Evolutionary conservation across 2,797 vertebrate species (phyloP).

Genomic region (Gambusia yucatana): DNA sequence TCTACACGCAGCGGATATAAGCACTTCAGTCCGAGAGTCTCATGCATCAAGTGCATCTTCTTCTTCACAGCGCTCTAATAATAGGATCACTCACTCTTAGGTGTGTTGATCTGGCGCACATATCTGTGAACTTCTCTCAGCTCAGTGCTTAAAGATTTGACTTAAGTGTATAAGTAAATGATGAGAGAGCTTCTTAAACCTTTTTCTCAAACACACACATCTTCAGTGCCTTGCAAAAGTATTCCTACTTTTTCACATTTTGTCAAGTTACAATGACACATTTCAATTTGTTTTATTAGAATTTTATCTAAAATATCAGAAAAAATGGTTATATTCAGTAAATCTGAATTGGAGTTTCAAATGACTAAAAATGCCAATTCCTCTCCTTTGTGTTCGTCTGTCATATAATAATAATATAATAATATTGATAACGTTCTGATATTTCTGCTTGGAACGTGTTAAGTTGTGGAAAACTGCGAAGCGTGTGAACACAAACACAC

Average conservation of each 20-base stretch:
- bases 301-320: not conserved
- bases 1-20: not conserved
- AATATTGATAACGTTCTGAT: not conserved
- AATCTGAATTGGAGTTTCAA: not conserved
- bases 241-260: not conserved
- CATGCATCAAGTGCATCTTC: constrained; percentile 7
- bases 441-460: not conserved
- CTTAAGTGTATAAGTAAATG: not conserved
- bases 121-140: not conserved
- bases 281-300: not conserved
- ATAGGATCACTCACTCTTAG: not conserved
- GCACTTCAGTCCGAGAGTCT: constrained; percentile 6
- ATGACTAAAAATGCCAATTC: not conserved
- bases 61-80: constrained; percentile 19
- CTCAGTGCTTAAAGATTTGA: not conserved
- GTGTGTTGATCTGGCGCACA: not conserved
- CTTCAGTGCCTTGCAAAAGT: constrained; percentile 5
- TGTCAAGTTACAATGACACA: not conserved
- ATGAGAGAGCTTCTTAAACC: not conserved
- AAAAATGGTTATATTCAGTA: not conserved
- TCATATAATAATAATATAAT: not conserved
- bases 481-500: constrained; percentile 3
- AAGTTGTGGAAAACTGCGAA: not conserved
- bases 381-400: not conserved
- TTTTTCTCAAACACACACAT: not conserved